Evolutionary conservation across 2,113 vertebrate genomes (phyloP).

Genomic region (Thomomys bottae): DNA sequence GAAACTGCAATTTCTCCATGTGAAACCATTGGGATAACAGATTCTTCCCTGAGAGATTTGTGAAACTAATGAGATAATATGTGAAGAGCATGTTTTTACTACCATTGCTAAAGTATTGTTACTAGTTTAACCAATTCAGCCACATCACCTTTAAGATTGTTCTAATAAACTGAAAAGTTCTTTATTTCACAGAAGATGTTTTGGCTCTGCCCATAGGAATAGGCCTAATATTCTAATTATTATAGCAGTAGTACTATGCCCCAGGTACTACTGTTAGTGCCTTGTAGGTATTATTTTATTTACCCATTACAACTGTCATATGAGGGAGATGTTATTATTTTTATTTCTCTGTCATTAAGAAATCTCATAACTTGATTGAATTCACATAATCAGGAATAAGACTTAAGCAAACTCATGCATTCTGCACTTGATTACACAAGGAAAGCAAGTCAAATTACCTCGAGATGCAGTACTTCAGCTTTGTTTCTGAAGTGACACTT

Average conservation of each 20-base stretch:
- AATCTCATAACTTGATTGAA: not conserved
- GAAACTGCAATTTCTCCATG: not conserved
- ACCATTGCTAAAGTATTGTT: not conserved
- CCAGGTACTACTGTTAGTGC: not conserved
- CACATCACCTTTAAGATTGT: not conserved
- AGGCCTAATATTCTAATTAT: not conserved
- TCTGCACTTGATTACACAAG: not conserved
- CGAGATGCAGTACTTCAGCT: not conserved
- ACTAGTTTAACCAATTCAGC: not conserved
- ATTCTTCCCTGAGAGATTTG: not conserved
- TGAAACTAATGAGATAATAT: not conserved
- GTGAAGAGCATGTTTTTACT: not conserved
- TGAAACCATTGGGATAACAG: not conserved
- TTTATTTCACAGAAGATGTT: not conserved
- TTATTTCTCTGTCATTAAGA: not conserved
- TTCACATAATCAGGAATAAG: not conserved
- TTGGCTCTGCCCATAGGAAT: not conserved
- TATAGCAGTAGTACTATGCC: not conserved
- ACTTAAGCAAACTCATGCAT: not conserved
- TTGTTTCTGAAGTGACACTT: not conserved
- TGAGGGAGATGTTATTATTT: not conserved
- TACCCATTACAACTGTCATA: not conserved
- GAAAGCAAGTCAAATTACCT: not conserved
- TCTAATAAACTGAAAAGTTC: not conserved
- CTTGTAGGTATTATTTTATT: not conserved